Evolutionary conservation across 2,888 invertebrate genomes (phyloP).

Genomic region (Euzophera pinguis): DNA sequence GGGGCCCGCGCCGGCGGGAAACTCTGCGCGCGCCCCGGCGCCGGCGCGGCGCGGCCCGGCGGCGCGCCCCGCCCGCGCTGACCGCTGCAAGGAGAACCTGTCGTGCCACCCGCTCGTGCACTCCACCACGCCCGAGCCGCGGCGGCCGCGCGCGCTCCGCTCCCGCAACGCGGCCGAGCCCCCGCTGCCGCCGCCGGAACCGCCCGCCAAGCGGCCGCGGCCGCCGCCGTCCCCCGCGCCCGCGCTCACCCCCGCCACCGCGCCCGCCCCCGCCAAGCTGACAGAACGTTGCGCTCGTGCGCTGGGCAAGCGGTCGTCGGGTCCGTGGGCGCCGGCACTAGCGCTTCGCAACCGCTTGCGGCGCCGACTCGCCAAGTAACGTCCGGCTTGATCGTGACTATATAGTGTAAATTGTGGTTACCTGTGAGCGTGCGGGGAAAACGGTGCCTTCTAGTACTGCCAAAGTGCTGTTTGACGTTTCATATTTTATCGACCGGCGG

Average conservation of each 20-base stretch:
- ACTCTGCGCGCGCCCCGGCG: slow-evolving; percentile 65
- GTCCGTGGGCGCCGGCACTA: slow-evolving; percentile 65
- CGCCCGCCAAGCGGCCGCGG: slow-evolving; percentile 27
- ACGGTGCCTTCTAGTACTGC: slow-evolving; percentile 55
- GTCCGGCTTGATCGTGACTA: slow-evolving; percentile 15
- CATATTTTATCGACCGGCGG: slow-evolving; percentile 18
- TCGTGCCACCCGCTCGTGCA: slow-evolving; percentile 41
- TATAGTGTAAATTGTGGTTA: slow-evolving; percentile 31
- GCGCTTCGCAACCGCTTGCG: slow-evolving; percentile 67
- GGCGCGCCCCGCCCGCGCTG: slow-evolving; percentile 48
- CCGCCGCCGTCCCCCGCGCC: slow-evolving; percentile 28
- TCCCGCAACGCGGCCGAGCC: slow-evolving; percentile 33
- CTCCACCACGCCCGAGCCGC: slow-evolving; percentile 44
- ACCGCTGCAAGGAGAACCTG: slow-evolving; percentile 71
- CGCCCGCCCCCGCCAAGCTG: slow-evolving; percentile 25
- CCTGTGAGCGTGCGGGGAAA: slow-evolving; percentile 37
- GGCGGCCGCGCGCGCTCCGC: slow-evolving; percentile 30
- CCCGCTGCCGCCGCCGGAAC: slow-evolving; percentile 17
- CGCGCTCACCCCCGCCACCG: too few species aligned
- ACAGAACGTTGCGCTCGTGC: slow-evolving; percentile 38
- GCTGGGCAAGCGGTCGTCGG: slow-evolving; percentile 48
- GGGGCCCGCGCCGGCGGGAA: slow-evolving; percentile 50
- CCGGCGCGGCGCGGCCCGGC: slow-evolving; percentile 60
- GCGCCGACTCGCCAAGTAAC: slow-evolving; percentile 64
- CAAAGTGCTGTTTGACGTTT: slow-evolving; percentile 41